Evolutionary conservation across 2,113 vertebrate genomes (phyloP), one percentile per base, ranked within the genome.

Genomic region (Anas platyrhynchos): DNA sequence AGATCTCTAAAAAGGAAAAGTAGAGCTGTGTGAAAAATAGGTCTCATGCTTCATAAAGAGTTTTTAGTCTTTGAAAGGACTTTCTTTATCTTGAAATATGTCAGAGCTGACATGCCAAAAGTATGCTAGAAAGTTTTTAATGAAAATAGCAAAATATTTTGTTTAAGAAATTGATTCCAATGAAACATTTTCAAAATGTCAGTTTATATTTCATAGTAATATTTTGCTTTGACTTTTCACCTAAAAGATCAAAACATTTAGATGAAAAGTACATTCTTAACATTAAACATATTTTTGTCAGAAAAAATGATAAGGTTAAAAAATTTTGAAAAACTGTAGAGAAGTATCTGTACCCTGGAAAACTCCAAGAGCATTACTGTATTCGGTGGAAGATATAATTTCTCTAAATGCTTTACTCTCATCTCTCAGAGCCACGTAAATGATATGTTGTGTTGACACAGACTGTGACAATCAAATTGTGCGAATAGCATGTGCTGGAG

Each of bases 31-130:
- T 79, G 77, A 67, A 75, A 89, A 92, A 26, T 16, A 62, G 13
- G 21, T 54, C 71, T 93, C 80, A 58, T 52, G 6, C 5, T 48
- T 12, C 25, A n/a, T 46, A 63, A 78, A 71, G 25, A 25, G n/a
- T 82, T 78, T 38, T 46, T 55, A 71, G 56, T 66, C 62, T 87
- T 91, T 2, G 2, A 25, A 92, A 93, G 67, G 29, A 74, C 25
- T 84, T 89, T 66, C 15, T 88, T 88, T 76, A 59, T 89, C 73
- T 67, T 93, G 66, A 78, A 94, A 89, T 67, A 89, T 6, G 44
- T 82, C 52, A 84, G 59, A 75, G 32, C 29, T 83, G 32, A 56
- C 34, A 46, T 58, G 32, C 8, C 29, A 80, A 85, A 89, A 90
- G 32, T 76, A 76, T 48, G 16, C 48, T 65, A 41, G 66, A 44